Evolutionary conservation across 2,888 invertebrate species (phyloP), one percentile per base, ranked within the genome.

Genomic region (Scaptomyza tumidula): DNA sequence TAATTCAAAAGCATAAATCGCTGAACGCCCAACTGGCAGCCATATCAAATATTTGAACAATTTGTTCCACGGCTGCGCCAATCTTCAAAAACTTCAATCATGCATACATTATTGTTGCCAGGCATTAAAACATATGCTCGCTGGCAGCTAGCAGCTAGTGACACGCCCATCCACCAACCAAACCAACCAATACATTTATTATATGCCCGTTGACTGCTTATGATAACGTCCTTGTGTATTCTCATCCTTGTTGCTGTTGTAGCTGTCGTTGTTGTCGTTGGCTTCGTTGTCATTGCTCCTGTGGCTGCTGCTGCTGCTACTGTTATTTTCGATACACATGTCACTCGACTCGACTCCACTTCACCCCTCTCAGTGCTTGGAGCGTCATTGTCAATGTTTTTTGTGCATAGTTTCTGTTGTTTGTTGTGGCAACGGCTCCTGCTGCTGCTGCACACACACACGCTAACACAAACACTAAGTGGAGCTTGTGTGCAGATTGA

Each of bases 21-120:
- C 48, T 44, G 62, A 61, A 33, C 29, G 41, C 50, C 35, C 73
- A 62, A 33, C 39, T 63, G 56, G 13, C 19, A 48, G 52, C 31
- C 31, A 29, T 48, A 39, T 48, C 35, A 44, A 35, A 39, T 41
- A 45, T 49, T 54, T 71, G 31, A 24, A 37, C 33, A 68, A 63
- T 27, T 53, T 69, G 46, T 44, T 43, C 10, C 44, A 16, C 55
- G 66, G 35, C 39, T 62, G 56, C 29, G 71, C 46, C 57, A 75
- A 79, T 77, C 65, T 67, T 66, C 53, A 64, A 74, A 64, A 87
- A 83, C 83, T 86, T 86, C 80, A 87, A 86, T 87, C 83, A 83
- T 85, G 84, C 78, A 84, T 78, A 79, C 57, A 79, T 84, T 88
- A 88, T 88, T 86, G 88, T 86, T 86, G 75, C 68, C 49, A 58